phyloP scores from a whole-genome alignment of 2,888 invertebrate genomes.

The Drosophila emarginata region DNA sequence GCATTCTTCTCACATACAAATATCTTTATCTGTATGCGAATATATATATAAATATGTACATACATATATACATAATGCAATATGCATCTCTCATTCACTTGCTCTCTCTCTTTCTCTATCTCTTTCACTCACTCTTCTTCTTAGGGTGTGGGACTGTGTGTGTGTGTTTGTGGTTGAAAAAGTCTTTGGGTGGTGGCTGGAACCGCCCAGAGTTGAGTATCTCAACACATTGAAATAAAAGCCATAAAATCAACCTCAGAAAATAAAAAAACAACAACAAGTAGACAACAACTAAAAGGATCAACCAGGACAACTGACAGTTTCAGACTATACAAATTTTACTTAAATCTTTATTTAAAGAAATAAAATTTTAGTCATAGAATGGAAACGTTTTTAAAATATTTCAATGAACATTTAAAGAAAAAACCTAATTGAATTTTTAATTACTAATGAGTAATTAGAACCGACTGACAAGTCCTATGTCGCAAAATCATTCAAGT shows the following conservation, averaged over 20 bases:
- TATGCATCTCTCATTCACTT: slow-evolving; percentile 13
- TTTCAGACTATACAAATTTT: not conserved
- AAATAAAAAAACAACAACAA: not conserved
- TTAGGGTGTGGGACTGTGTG: slow-evolving; percentile 9
- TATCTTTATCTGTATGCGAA: slow-evolving; percentile 13
- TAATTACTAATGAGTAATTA: too few relatives aligned
- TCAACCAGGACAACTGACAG: slow-evolving; percentile 2
- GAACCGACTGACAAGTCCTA: too few relatives aligned
- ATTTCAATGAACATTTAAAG: too few relatives aligned
- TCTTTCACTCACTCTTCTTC: slow-evolving; percentile 2
- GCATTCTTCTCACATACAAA: slow-evolving; percentile 42
- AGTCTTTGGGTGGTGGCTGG: slow-evolving; percentile 61
- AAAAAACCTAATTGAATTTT: too few relatives aligned
- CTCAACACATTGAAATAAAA: slow-evolving; percentile 58
- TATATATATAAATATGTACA: slow-evolving; percentile 8
- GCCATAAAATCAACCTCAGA: slow-evolving; percentile 23
- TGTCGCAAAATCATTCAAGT: too few relatives aligned
- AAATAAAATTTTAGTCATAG: too few relatives aligned
- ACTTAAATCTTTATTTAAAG: too few relatives aligned
- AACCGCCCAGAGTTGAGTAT: slow-evolving; percentile 46
- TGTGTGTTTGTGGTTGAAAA: slow-evolving; percentile 32
- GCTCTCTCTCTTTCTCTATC: slow-evolving; percentile 15
- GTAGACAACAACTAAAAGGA: not conserved
- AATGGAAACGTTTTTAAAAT: too few relatives aligned
- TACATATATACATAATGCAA: slow-evolving; percentile 13